These are phyloP conservation scores for Catostylus mosaicus DNA, from an alignment of 30 jellyfish, hydroid and myxozoan species.

Conservation along the genomic window DNA sequence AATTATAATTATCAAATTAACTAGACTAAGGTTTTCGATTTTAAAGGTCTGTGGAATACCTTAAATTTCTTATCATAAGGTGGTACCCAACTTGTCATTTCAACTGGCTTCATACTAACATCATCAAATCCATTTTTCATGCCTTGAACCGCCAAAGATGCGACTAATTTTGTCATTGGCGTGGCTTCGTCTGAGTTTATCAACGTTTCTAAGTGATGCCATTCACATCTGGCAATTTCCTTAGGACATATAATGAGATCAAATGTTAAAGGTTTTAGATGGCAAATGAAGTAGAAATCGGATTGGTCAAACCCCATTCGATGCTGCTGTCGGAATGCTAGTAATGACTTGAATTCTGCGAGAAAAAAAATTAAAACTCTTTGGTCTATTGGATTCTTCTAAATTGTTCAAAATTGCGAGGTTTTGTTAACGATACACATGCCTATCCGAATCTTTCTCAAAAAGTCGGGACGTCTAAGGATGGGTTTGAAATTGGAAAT, in stretches of 20 bases:
- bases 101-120: constrained; percentile 54
- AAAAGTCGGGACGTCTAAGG: too few species aligned
- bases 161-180: constrained; percentile 79
- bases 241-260: constrained; percentile 69
- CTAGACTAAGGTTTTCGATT: neutral
- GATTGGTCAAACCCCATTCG: constrained; percentile 80
- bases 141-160: constrained; percentile 62
- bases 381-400: neutral
- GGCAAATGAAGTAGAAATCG: constrained; percentile 93
- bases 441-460: too few species aligned
- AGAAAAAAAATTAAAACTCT: constrained; percentile 14
- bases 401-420: too few species aligned
- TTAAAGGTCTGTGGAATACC: constrained; percentile 58
- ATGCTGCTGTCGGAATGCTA: constrained; percentile 92
- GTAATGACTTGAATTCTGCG: constrained; percentile 81
- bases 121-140: constrained; percentile 57
- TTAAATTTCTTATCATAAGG: constrained; percentile 68
- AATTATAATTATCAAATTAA: neutral
- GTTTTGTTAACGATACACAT: too few species aligned
- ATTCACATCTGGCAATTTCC: constrained; percentile 81
- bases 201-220: constrained; percentile 73
- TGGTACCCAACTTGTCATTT: constrained; percentile 84
- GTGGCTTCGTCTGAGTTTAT: constrained; percentile 67
- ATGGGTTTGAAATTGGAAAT: too few species aligned
- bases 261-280: constrained; percentile 76